Base-by-base conservation (phyloP, 2,888 invertebrate species). In the Seira ritae region DNA sequence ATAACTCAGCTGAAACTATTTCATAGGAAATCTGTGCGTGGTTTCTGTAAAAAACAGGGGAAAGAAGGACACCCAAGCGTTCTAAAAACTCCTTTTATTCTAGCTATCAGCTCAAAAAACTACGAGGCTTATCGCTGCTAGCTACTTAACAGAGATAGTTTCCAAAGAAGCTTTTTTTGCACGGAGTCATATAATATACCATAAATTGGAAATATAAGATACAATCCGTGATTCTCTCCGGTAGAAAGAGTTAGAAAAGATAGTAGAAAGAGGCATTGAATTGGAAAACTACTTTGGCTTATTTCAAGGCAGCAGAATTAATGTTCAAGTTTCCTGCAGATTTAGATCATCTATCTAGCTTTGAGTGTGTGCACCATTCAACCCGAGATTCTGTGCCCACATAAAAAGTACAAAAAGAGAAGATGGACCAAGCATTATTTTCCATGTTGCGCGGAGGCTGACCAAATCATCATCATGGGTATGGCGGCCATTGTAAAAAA, bases 281-380 rank as follows among this genome's bases (percentile, higher is more conserved):
- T 50, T 50, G 50, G 50, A 50, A 50, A 50, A 50, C 50, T 12
- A 50, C 50, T 50, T 50, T 50, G 15, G 50, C 15, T 50, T 50
- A 12, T 50, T n/a, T 50, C 50, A n/a, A 50, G 12, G 50, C 50
- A 50, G 2, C 50, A 50, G 15, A 50, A 50, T 8, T 50, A 50
- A 50, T 50, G 50, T 50, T 50, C 50, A 50, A 50, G 50, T 50
- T 50, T 50, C 50, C n/a, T 50, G 6, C 15, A 50, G 50, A 50
- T 50, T 50, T n/a, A n/a, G 50, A 50, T 50, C 50, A 50, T n/a
- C 50, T n/a, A 50, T 50, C 50, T 50, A 50, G 3, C 17, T n/a
- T 15, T 50, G 15, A 12, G 50, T 50, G 50, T 15, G 50, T 50
- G 50, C 31, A n/a, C 50, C 15, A 50, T 50, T 42, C 50, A n/a